Evolutionary conservation across 2,113 vertebrate species (phyloP).

Genomic region (Lanius ludovicianus): DNA sequence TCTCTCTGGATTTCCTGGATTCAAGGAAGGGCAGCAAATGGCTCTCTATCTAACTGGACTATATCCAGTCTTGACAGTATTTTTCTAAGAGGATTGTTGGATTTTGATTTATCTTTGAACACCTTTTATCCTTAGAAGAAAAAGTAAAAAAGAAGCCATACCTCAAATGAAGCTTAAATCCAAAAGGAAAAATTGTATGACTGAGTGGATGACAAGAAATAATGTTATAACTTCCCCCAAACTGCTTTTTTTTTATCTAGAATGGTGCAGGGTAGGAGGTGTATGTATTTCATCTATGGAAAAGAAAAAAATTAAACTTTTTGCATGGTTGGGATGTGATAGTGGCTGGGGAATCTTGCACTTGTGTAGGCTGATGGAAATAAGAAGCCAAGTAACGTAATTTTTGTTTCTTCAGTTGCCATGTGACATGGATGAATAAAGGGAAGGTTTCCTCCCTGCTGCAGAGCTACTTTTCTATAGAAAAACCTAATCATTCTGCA

Average conservation of each 20-base stretch:
- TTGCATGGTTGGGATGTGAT: neutral
- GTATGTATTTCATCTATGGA: neutral
- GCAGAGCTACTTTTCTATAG: neutral
- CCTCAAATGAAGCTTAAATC: neutral
- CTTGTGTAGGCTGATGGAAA: neutral
- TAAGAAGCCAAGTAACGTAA: neutral
- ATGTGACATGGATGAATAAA: neutral
- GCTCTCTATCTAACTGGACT: neutral
- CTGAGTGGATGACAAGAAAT: neutral
- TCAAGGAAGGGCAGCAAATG: neutral
- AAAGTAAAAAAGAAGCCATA: neutral
- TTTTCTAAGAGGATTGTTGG: neutral
- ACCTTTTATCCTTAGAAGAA: neutral
- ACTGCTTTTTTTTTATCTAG: neutral
- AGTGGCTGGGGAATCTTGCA: neutral
- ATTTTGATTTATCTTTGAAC: neutral
- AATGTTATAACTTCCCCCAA: neutral
- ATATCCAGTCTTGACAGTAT: neutral
- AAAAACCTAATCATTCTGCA: neutral
- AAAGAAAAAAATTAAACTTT: neutral
- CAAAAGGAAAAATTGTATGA: neutral
- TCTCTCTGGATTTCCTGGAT: neutral
- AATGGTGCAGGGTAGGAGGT: neutral
- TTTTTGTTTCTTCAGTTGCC: neutral
- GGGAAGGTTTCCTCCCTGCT: neutral